Percentiles rank a stretch among this genome's conserved stretches.
phyloP scores from a whole-genome alignment of 2,797 vertebrate genomes.

The Mastacembelus armatus region DNA sequence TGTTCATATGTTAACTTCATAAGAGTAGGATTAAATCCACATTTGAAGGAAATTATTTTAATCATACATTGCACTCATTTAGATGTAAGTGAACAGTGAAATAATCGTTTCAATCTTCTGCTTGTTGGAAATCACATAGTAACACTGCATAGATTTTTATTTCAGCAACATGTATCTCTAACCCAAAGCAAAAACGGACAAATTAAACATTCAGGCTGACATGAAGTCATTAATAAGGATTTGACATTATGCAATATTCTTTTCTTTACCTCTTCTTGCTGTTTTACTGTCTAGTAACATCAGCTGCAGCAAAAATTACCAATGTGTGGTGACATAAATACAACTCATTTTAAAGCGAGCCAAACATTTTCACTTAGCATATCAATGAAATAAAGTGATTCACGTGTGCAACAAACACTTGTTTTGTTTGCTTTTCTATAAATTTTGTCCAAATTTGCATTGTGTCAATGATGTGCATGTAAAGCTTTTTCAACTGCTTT shows the following conservation, averaged over 20 bases:
- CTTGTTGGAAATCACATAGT: constrained; percentile 35
- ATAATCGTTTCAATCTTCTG: constrained; percentile 23
- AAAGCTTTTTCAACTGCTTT: too few species aligned
- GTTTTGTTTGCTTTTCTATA: constrained; percentile 34
- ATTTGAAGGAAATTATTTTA: constrained; percentile 56
- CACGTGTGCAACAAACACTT: constrained; percentile 47
- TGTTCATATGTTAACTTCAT: constrained; percentile 44
- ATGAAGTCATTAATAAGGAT: constrained; percentile 21
- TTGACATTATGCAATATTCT: constrained; percentile 38
- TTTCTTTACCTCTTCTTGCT: constrained; percentile 24
- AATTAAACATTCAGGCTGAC: constrained; percentile 28
- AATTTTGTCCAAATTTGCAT: not conserved
- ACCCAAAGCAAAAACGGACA: constrained; percentile 19
- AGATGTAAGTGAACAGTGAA: constrained; percentile 51
- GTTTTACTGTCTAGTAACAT: constrained; percentile 37
- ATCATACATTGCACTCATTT: constrained; percentile 69
- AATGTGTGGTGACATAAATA: constrained; percentile 43
- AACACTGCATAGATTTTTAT: constrained; percentile 54
- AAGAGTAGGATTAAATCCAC: constrained; percentile 23
- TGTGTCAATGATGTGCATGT: not conserved
- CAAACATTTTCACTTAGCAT: constrained; percentile 42
- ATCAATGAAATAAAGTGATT: constrained; percentile 72
- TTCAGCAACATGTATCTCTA: constrained; percentile 23
- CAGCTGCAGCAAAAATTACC: constrained; percentile 18
- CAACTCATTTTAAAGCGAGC: constrained; percentile 44